Conservation (phyloP, 1,140 invertebrate species). For the Mercenaria mercenaria region DNA sequence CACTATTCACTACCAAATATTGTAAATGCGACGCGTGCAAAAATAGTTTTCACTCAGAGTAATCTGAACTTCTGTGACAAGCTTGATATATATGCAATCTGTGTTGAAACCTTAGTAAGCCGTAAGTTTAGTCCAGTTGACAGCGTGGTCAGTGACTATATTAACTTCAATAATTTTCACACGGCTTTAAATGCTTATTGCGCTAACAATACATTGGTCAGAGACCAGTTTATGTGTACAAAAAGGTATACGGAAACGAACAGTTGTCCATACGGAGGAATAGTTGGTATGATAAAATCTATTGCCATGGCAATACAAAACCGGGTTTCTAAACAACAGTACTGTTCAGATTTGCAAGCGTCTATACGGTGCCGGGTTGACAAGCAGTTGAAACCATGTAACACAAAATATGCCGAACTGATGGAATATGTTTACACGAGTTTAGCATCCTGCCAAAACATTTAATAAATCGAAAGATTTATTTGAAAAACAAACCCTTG, state of each 20-base stretch:
- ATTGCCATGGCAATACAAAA: neutral
- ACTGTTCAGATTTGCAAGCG: neutral
- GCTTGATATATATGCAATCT: neutral
- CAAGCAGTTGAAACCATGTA: neutral
- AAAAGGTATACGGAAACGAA: neutral
- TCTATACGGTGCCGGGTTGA: neutral
- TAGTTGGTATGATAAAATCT: neutral
- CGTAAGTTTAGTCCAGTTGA: neutral
- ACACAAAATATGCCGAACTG: neutral
- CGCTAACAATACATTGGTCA: neutral
- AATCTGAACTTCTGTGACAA: neutral
- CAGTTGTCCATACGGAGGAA: conserved; percentile 6
- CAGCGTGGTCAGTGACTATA: neutral
- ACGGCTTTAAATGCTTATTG: neutral
- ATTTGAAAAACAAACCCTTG: no score
- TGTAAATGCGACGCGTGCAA: neutral
- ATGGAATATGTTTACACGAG: conserved; percentile 7
- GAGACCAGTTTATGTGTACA: neutral
- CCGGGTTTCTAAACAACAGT: neutral
- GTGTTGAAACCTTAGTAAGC: neutral
- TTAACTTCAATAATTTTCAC: neutral
- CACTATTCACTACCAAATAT: neutral
- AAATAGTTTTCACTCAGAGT: neutral
- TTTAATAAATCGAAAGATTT: no score
- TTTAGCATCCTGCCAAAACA: no score